Conservation (phyloP, 1,140 invertebrate genomes). For the Aplysia californica region DNA sequence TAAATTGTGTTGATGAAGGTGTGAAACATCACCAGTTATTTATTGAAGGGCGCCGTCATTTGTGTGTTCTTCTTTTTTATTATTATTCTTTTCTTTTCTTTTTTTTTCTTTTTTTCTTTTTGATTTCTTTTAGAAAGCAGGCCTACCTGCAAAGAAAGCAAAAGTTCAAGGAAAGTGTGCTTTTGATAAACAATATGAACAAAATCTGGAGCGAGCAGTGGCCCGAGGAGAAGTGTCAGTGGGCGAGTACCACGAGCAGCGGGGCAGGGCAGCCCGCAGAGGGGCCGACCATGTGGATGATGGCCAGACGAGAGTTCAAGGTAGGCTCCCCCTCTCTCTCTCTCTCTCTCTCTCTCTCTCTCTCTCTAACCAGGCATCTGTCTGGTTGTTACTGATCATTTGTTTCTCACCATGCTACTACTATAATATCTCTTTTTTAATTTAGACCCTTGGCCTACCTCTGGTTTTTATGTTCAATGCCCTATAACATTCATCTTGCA, state of each 20-base stretch:
- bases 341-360: neutral
- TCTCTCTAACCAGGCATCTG: neutral
- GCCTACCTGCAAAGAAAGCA: neutral
- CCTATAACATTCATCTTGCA: neutral
- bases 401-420: neutral
- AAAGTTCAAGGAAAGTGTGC: neutral
- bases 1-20: no score
- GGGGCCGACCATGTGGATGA: constrained; percentile 85
- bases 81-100: no score
- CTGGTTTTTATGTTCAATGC: neutral
- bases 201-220: constrained; percentile 85
- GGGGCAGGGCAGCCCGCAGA: constrained; percentile 79
- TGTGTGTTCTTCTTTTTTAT: no score
- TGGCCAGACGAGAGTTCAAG: constrained; percentile 73
- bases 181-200: constrained; percentile 76
- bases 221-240: constrained; percentile 86
- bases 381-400: neutral
- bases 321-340: constrained; percentile 1
- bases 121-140: no score
- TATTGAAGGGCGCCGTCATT: neutral
- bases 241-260: constrained; percentile 85
- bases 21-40: neutral
- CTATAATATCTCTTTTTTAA: neutral
- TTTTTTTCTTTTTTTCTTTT: no score
- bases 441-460: neutral